Conservation (phyloP, 2,888 invertebrate species). For the Leucophenga montana region DNA sequence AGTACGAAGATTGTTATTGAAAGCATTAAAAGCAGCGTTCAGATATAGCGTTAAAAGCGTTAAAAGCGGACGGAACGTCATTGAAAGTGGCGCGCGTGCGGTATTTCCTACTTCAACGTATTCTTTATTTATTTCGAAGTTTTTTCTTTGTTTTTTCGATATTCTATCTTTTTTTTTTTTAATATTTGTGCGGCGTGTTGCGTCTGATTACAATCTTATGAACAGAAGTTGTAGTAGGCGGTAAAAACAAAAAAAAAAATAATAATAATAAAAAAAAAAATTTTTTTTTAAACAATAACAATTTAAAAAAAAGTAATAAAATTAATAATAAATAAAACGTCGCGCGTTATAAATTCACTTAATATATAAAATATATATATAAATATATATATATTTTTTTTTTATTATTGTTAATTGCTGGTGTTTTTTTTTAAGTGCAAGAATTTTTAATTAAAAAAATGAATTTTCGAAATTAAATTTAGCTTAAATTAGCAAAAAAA, state of each 20-base stretch:
- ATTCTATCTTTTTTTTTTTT: no score
- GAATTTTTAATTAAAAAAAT: conserved; percentile 29
- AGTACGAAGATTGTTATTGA: not conserved
- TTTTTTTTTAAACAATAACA: not conserved
- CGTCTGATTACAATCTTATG: no score
- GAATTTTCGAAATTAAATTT: no score
- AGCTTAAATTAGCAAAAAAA: conserved; percentile 25
- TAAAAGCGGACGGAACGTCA: not conserved
- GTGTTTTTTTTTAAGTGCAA: conserved; percentile 16
- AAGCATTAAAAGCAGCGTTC: not conserved
- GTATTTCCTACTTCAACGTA: no score
- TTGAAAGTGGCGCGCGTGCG: not conserved
- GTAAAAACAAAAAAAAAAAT: conserved; percentile 22
- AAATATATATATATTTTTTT: conserved; percentile 1
- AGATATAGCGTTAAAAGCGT: conserved; percentile 6
- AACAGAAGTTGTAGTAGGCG: not conserved
- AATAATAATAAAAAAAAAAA: conserved; percentile 16
- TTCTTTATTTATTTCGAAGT: no score
- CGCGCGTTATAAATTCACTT: not conserved
- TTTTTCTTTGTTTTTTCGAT: not conserved
- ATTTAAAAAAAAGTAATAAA: not conserved
- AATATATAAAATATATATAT: no score
- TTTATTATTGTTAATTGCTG: not conserved
- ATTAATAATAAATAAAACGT: not conserved
- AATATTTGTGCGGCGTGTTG: no score